Evolutionary conservation across 2,113 vertebrate genomes (phyloP).

Genomic region (Cololabis saira): DNA sequence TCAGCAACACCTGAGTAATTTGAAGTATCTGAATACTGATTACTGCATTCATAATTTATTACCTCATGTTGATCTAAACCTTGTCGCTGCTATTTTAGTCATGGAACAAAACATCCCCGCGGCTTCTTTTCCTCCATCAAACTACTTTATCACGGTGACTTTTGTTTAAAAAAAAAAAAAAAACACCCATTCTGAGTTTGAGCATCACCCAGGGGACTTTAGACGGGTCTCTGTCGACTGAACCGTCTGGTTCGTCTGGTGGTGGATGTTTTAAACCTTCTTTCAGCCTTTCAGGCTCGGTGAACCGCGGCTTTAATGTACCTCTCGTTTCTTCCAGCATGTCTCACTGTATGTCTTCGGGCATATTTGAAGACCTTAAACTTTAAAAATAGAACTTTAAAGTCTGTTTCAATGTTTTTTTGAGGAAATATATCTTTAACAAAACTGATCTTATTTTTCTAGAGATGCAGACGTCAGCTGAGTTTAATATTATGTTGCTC

Average conservation of each 20-base stretch:
- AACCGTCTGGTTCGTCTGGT: conserved; percentile 54
- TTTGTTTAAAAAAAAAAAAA: background rate
- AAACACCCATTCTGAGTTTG: conserved; percentile 30
- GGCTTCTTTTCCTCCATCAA: conserved; percentile 29
- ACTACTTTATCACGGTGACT: conserved; percentile 47
- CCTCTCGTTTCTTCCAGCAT: conserved; percentile 9
- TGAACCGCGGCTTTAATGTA: conserved; percentile 26
- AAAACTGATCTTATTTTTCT: conserved; percentile 12
- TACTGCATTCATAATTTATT: conserved; percentile 61
- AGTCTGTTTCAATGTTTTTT: conserved; percentile 38
- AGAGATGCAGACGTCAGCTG: background rate
- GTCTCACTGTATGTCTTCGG: conserved; percentile 16
- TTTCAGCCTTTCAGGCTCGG: conserved; percentile 51
- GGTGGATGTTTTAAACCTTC: conserved; percentile 44
- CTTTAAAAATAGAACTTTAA: conserved; percentile 56
- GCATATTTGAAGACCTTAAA: conserved; percentile 31
- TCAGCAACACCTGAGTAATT: conserved; percentile 50
- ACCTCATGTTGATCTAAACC: conserved; percentile 50
- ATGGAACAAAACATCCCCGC: conserved; percentile 49
- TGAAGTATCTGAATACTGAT: conserved; percentile 55
- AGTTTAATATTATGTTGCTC: background rate
- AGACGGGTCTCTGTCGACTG: conserved; percentile 53
- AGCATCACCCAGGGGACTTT: conserved; percentile 46
- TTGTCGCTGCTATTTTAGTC: conserved; percentile 48
- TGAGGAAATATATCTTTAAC: background rate